Evolutionary conservation across 2,113 vertebrate species (phyloP).

Genomic region (Myrmecobius fasciatus): DNA sequence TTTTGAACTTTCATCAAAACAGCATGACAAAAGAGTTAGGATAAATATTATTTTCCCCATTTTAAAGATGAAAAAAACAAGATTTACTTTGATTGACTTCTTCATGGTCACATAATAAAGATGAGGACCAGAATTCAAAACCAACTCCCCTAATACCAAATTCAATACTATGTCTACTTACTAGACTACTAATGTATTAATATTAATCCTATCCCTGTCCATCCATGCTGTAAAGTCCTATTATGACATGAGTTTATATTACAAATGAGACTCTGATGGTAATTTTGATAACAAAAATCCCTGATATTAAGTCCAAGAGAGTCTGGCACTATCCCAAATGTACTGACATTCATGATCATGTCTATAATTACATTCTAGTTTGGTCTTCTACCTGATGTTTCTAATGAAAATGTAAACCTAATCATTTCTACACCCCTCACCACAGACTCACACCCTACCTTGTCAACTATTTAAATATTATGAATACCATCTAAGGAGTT

Average conservation of each 20-base stretch:
- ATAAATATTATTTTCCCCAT: neutral
- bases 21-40: neutral
- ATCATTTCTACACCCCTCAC: neutral
- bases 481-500: neutral
- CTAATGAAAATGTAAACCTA: neutral
- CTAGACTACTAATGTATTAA: neutral
- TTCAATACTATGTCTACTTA: neutral
- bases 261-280: neutral
- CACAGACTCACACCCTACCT: neutral
- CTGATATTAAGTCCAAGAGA: neutral
- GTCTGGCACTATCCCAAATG: neutral
- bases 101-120: neutral
- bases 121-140: neutral
- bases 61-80: neutral
- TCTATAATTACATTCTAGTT: neutral
- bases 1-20: neutral
- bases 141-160: neutral
- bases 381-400: neutral
- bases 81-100: neutral
- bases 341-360: neutral
- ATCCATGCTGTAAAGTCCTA: neutral
- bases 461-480: neutral
- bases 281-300: neutral
- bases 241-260: neutral
- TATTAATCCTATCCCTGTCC: neutral